Conservation (phyloP, 2,113 vertebrate species). For the Aspiorhynchus laticeps region DNA sequence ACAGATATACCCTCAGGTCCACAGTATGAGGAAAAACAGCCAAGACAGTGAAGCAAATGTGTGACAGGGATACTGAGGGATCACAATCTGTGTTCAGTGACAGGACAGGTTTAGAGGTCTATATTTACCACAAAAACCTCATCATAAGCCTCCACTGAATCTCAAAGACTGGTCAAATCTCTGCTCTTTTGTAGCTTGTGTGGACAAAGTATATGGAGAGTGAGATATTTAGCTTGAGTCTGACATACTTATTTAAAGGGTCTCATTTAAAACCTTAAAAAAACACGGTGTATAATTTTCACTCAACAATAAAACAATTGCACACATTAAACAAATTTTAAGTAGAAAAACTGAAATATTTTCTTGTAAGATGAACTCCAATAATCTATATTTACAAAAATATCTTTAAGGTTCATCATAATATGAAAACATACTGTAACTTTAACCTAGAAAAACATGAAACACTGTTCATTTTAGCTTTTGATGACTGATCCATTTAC, state of each 20-base stretch:
- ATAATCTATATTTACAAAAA: too few species aligned
- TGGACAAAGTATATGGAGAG: not conserved
- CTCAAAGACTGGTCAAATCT: not conserved
- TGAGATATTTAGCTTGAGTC: not conserved
- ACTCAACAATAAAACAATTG: too few species aligned
- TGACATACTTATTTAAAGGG: not conserved
- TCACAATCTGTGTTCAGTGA: slow-evolving; percentile 37
- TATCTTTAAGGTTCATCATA: too few species aligned
- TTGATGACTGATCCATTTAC: not conserved
- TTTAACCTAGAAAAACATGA: not conserved
- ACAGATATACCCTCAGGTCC: not conserved
- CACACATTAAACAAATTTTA: too few species aligned
- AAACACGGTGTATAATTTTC: too few species aligned
- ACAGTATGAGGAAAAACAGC: not conserved
- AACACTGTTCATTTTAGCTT: not conserved
- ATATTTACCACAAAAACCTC: too few species aligned
- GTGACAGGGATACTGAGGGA: slow-evolving; percentile 7
- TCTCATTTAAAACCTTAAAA: not conserved
- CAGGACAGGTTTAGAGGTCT: slow-evolving; percentile 14
- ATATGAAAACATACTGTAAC: too few species aligned
- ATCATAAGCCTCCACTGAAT: not conserved
- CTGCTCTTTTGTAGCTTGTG: not conserved
- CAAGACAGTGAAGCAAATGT: not conserved
- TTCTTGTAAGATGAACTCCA: too few species aligned
- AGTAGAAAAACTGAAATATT: too few species aligned